Evolutionary conservation across 2,888 invertebrate species (phyloP).

Genomic region (Synergus itoensis): DNA sequence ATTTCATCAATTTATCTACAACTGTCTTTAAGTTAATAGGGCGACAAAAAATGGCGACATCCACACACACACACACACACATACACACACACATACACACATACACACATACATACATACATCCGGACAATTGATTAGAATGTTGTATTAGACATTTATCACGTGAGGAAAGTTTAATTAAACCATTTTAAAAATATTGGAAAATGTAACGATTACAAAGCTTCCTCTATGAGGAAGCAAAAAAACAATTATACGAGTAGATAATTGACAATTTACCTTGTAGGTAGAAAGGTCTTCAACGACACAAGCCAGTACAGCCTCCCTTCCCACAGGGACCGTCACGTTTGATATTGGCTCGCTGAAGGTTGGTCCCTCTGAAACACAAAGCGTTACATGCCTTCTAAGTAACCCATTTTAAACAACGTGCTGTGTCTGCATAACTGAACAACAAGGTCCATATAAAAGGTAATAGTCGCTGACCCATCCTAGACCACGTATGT

Average conservation of each 20-base stretch:
- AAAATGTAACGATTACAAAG: too few relatives aligned
- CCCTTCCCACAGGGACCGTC: constrained; percentile 90
- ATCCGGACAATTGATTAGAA: too few relatives aligned
- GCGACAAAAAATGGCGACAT: too few relatives aligned
- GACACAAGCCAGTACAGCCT: constrained; percentile 89
- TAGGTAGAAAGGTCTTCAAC: constrained; percentile 91
- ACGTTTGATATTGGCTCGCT: constrained; percentile 90
- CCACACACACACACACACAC: too few relatives aligned
- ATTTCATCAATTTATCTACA: too few relatives aligned
- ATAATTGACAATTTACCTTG: constrained; percentile 84
- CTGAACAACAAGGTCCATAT: constrained; percentile 15
- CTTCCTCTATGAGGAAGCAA: too few relatives aligned
- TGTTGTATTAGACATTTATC: too few relatives aligned
- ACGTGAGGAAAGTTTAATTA: too few relatives aligned
- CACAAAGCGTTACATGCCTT: constrained; percentile 59
- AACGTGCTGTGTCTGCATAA: constrained; percentile 32
- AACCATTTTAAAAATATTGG: too few relatives aligned
- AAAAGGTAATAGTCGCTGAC: constrained; percentile 31
- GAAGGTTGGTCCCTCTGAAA: constrained; percentile 90
- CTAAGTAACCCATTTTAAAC: constrained; percentile 53
- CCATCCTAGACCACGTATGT: background rate
- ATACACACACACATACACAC: too few relatives aligned
- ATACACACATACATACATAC: too few relatives aligned
- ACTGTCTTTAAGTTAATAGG: too few relatives aligned
- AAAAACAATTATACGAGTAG: constrained; percentile 16